phyloP scores from a whole-genome alignment of 2,797 vertebrate genomes.

The Megalops cyprinoides region DNA sequence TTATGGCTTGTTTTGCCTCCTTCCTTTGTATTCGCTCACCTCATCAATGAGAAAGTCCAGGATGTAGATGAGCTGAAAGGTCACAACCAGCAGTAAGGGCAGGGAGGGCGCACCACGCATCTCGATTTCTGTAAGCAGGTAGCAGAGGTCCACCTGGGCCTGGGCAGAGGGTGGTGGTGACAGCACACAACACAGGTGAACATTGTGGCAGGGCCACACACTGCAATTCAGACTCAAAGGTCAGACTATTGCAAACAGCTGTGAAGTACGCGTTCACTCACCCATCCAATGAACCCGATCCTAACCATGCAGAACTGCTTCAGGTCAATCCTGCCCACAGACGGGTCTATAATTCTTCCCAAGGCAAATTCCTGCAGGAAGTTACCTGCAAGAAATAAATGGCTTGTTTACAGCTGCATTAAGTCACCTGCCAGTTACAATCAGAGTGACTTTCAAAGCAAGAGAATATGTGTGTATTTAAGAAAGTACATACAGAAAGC shows the following conservation, averaged over 20 bases:
- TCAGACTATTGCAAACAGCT: no score
- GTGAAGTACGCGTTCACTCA: slow-evolving; percentile 28
- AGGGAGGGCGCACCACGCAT: slow-evolving; percentile 25
- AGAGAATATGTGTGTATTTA: no score
- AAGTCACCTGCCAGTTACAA: no score
- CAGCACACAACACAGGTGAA: not conserved
- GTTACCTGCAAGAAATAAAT: slow-evolving; percentile 31
- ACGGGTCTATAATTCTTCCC: slow-evolving; percentile 46
- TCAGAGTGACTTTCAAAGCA: no score
- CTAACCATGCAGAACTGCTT: slow-evolving; percentile 55
- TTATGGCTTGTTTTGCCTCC: no score
- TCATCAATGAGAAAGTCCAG: slow-evolving; percentile 52
- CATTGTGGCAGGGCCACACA: not conserved
- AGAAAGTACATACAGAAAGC: no score
- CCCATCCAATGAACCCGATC: slow-evolving; percentile 57
- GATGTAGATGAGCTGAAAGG: slow-evolving; percentile 53
- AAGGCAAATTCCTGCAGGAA: slow-evolving; percentile 45
- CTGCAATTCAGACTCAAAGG: not conserved
- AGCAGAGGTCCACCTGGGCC: slow-evolving; percentile 46
- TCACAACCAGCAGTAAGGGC: slow-evolving; percentile 39
- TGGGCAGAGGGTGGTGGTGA: slow-evolving; percentile 10
- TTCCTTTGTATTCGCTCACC: no score
- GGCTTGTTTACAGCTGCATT: no score
- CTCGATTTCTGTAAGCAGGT: slow-evolving; percentile 48
- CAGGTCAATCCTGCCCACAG: slow-evolving; percentile 45